These are phyloP conservation scores for Achlya flavicornis DNA, from an alignment of 2,888 invertebrate genomes.

Conservation along the genomic window DNA sequence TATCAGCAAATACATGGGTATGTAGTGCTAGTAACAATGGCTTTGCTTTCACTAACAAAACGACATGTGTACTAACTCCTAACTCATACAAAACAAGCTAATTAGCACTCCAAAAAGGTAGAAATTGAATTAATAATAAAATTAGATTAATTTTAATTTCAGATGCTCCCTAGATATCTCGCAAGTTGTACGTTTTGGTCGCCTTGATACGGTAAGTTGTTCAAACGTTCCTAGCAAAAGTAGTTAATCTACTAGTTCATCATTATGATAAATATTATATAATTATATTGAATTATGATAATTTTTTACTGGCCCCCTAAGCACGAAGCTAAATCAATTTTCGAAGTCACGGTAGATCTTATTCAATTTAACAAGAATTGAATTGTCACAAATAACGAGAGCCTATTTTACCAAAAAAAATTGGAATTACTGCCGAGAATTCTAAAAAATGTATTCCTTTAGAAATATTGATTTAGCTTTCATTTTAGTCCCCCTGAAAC, in stretches of 20 bases:
- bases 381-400: too few relatives aligned
- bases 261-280: too few relatives aligned
- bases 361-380: too few relatives aligned
- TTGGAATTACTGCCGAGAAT: too few relatives aligned
- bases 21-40: constrained; percentile 13
- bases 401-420: too few relatives aligned
- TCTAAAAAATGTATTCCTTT: too few relatives aligned
- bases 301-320: too few relatives aligned
- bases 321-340: too few relatives aligned
- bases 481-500: too few relatives aligned
- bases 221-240: not conserved
- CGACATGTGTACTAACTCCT: constrained; percentile 14
- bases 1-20: not conserved
- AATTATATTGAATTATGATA: too few relatives aligned
- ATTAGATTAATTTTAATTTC: constrained; percentile 33
- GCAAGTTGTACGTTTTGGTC: constrained; percentile 75
- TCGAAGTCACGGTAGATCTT: too few relatives aligned
- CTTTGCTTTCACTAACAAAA: constrained; percentile 25
- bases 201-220: constrained; percentile 69
- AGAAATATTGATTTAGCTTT: too few relatives aligned
- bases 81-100: not conserved
- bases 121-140: constrained; percentile 7
- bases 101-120: not conserved
- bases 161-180: constrained; percentile 77
- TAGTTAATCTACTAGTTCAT: not conserved